Base-by-base conservation (phyloP, 2,888 invertebrate species). In the Lycia hirtaria region DNA sequence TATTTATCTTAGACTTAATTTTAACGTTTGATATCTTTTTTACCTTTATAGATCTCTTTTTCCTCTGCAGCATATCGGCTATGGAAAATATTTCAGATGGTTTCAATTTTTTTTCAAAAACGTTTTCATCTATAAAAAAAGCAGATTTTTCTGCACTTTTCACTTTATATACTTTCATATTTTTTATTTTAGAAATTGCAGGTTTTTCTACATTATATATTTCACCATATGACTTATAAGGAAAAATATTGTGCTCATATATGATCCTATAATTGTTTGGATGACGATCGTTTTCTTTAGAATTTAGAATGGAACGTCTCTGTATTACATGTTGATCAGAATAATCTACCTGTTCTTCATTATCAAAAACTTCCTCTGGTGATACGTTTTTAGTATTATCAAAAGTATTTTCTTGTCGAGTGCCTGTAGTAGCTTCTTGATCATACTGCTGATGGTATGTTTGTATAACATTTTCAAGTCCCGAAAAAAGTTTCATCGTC, bases 401-500 rank as follows among this genome's bases (percentile, higher is more conserved):
- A 14, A 40, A 54, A 12, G 1, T n/a, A 6, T 9, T 37, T 3
- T 37, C 24, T 15, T 45, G 38, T 12, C 4, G 22, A 6, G 1
- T 10, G n/a, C 10, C 22, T 7, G 24, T 2, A 9, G 5, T 6
- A 20, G 26, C 3, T 20, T 45, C 60, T 44, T 60, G 64, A 38
- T 83, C 81, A 56, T 83, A 79, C 4, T 70, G 78, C 43, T 84
- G 75, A 56, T 86, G 83, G 64, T 87, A 88, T 1, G 76, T 75
- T 52, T 80, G 76, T 19, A 87, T 72, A 19, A 89, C 67, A 63
- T 80, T 80, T 71, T 89, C 85, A 49, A 90, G 52, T 0, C 87
- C 85, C 4, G 81, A 80, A 55, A 89, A 91, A 9, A 85, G 53
- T 68, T 80, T 85, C 43, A 89, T 81, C 7, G 81, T 75, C 5